Percentiles rank a stretch among this genome's conserved stretches.
These are phyloP conservation scores for Anthopleura xanthogrammica DNA, from an alignment of 92 coral and sea anemone species.

Conservation along the genomic window DNA sequence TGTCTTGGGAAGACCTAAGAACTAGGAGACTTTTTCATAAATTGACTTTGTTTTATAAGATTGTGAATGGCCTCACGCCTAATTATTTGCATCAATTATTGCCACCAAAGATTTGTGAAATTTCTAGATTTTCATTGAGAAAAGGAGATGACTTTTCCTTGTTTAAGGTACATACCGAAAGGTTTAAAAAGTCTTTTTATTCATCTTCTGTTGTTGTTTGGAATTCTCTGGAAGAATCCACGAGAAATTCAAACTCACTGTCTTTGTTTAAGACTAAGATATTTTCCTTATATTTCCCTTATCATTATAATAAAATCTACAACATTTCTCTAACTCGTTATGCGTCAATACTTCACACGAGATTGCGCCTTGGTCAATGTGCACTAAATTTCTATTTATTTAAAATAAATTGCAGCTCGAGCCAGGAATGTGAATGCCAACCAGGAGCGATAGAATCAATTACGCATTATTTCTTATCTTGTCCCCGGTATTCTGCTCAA, in stretches of 20 bases:
- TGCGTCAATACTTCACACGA: conserved; percentile 8
- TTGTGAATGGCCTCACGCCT: conserved; percentile 36
- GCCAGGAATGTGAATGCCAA: conserved; percentile 19
- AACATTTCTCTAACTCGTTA: conserved; percentile 9
- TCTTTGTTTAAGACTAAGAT: too few species aligned
- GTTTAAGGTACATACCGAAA: conserved; percentile 18
- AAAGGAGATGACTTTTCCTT: conserved; percentile 8
- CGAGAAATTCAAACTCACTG: background rate
- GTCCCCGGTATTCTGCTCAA: conserved; percentile 28
- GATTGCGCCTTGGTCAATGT: conserved; percentile 13
- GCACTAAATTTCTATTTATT: conserved; percentile 19
- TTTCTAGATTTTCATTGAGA: conserved; percentile 24
- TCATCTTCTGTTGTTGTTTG: conserved; percentile 1
- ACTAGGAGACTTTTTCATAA: conserved; percentile 41
- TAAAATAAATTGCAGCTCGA: background rate
- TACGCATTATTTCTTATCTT: conserved; percentile 9
- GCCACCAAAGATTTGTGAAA: conserved; percentile 28
- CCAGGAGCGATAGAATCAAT: conserved; percentile 13
- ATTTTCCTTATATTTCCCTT: too few species aligned
- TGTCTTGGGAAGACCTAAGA: conserved; percentile 36
- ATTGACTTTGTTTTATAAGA: conserved; percentile 27
- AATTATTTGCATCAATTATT: conserved; percentile 15
- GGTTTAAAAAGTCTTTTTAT: conserved; percentile 35
- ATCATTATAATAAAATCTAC: too few species aligned
- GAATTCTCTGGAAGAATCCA: background rate